Conservation (phyloP, 2,113 vertebrate species). For the Callospermophilus lateralis region DNA sequence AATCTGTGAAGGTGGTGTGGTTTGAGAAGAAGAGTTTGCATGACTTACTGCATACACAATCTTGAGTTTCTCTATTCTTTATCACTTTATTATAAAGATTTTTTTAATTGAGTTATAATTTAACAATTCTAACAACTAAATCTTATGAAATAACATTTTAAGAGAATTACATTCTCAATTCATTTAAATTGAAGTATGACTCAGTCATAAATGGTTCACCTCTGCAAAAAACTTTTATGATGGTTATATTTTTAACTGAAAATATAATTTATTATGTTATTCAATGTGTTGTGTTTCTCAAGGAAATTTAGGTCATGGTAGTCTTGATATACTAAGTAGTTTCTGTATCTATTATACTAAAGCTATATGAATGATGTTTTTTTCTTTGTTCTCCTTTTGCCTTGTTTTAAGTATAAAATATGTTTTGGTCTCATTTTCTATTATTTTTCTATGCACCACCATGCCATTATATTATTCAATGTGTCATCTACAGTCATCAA, state of each 20-base stretch:
- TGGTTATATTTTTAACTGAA: not conserved
- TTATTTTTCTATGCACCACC: not conserved
- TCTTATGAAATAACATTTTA: not conserved
- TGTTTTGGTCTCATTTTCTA: not conserved
- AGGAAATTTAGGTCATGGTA: not conserved
- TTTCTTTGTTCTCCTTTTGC: not conserved
- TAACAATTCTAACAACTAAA: not conserved
- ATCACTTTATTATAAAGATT: not conserved
- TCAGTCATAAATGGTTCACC: not conserved
- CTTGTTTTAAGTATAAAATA: not conserved
- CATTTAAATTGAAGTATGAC: not conserved
- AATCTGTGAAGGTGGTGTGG: not conserved
- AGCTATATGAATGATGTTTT: not conserved
- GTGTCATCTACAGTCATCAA: not conserved
- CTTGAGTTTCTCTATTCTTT: not conserved
- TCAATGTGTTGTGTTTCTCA: not conserved
- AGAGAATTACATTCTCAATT: not conserved
- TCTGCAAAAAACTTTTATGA: not conserved
- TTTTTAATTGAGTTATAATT: not conserved
- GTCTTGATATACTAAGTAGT: not conserved
- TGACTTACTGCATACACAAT: not conserved
- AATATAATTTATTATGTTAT: not conserved
- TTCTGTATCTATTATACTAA: not conserved
- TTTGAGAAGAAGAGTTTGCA: not conserved
- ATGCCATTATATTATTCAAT: not conserved